These are phyloP conservation scores for Pardosa pseudoannulata DNA, from an alignment of 2,888 invertebrate species.

Conservation along the genomic window DNA sequence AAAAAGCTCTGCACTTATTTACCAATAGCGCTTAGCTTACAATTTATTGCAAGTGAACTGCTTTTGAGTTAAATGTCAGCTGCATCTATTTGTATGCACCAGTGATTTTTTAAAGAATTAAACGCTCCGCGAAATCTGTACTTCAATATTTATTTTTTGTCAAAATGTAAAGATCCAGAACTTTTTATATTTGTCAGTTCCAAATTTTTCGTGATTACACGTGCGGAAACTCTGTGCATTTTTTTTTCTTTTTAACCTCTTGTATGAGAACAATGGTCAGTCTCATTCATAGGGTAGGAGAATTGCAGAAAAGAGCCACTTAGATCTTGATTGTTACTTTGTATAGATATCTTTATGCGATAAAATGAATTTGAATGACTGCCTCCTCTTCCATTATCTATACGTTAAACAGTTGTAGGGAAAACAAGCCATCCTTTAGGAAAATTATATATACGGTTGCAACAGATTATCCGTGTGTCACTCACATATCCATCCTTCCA, in stretches of 20 bases:
- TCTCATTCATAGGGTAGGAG: not conserved
- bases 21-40: conserved; percentile 41
- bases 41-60: conserved; percentile 51
- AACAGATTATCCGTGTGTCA: too few relatives aligned
- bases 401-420: too few relatives aligned
- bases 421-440: too few relatives aligned
- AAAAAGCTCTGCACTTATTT: conserved; percentile 41
- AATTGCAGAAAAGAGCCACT: not conserved
- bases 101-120: conserved; percentile 17
- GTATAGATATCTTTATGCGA: not conserved
- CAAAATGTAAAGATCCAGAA: not conserved
- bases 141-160: conserved; percentile 48
- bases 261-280: not conserved
- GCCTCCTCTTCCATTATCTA: too few relatives aligned
- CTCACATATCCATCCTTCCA: too few relatives aligned
- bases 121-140: conserved; percentile 28
- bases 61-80: conserved; percentile 35
- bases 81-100: conserved; percentile 4
- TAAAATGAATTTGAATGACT: not conserved
- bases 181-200: conserved; percentile 2
- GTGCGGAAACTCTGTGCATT: conserved; percentile 57
- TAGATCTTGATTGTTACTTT: not conserved
- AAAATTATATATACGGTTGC: too few relatives aligned
- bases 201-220: conserved; percentile 31
- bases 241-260: not conserved